Evolutionary conservation across 2,797 vertebrate species (phyloP).

Genomic region (Galaxias olidus): DNA sequence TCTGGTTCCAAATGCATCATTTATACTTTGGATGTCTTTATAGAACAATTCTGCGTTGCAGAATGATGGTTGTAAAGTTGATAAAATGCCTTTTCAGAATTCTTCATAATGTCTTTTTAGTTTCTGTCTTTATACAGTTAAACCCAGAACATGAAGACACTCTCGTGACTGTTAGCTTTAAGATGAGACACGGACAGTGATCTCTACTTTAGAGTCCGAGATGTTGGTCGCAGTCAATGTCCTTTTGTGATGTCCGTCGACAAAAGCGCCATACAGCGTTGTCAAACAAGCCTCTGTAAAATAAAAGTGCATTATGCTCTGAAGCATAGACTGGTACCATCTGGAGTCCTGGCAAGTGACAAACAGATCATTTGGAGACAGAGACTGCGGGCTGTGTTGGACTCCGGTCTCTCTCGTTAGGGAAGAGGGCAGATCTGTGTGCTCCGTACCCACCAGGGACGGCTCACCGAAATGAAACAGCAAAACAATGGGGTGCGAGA

Average conservation of each 20-base stretch:
- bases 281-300: conserved; percentile 57
- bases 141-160: conserved; percentile 54
- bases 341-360: conserved; percentile 60
- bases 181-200: conserved; percentile 55
- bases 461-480: conserved; percentile 13
- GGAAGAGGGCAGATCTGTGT: conserved; percentile 50
- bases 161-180: conserved; percentile 55
- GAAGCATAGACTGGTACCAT: conserved; percentile 67
- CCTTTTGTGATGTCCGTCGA: conserved; percentile 63
- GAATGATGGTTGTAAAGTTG: conserved; percentile 55
- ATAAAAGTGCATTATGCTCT: conserved; percentile 64
- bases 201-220: conserved; percentile 46
- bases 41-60: conserved; percentile 53
- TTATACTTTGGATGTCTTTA: conserved; percentile 40
- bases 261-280: conserved; percentile 71
- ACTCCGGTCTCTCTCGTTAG: conserved; percentile 45
- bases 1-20: conserved; percentile 42
- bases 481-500: background rate
- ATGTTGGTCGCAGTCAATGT: conserved; percentile 64
- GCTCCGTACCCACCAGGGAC: conserved; percentile 38
- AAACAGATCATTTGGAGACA: conserved; percentile 51
- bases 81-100: conserved; percentile 60
- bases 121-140: conserved; percentile 35
- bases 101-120: too few species aligned
- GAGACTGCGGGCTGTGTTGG: conserved; percentile 53